phyloP scores from a whole-genome alignment of 2,113 vertebrate genomes.

The Prochilodus magdalenae region DNA sequence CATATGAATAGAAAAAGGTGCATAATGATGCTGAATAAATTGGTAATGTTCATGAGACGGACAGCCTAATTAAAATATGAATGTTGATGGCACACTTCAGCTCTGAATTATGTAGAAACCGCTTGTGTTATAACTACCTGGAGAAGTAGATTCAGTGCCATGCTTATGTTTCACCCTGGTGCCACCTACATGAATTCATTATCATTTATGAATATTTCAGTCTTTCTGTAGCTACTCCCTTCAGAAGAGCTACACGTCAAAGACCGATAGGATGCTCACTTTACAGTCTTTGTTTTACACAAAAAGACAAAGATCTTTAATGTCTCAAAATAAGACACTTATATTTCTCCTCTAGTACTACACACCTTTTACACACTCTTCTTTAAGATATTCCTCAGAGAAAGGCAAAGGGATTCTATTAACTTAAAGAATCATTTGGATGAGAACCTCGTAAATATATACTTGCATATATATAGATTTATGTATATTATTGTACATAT shows the following conservation, averaged over 20 bases:
- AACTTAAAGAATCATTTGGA: too few species aligned
- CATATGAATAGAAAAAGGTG: too few species aligned
- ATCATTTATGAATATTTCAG: slow-evolving; percentile 76
- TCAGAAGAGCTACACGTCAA: slow-evolving; percentile 42
- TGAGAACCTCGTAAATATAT: too few species aligned
- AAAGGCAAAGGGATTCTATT: too few species aligned
- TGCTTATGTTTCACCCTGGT: slow-evolving; percentile 43
- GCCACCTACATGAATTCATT: slow-evolving; percentile 68
- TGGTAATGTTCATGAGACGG: background rate
- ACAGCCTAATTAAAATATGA: background rate
- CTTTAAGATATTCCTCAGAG: too few species aligned
- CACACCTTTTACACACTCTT: too few species aligned
- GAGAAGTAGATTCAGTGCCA: slow-evolving; percentile 34
- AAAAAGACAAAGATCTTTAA: background rate
- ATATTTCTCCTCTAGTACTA: too few species aligned
- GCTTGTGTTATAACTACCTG: slow-evolving; percentile 19
- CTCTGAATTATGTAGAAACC: slow-evolving; percentile 14
- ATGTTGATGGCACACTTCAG: background rate
- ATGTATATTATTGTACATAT: too few species aligned
- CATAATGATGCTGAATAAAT: background rate
- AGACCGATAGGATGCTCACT: background rate
- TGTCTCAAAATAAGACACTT: background rate
- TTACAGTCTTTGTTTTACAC: background rate
- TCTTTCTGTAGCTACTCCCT: slow-evolving; percentile 63
- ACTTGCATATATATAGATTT: too few species aligned